Conservation (phyloP, 2,888 invertebrate genomes). For the Stenoptilia bipunctidactyla region DNA sequence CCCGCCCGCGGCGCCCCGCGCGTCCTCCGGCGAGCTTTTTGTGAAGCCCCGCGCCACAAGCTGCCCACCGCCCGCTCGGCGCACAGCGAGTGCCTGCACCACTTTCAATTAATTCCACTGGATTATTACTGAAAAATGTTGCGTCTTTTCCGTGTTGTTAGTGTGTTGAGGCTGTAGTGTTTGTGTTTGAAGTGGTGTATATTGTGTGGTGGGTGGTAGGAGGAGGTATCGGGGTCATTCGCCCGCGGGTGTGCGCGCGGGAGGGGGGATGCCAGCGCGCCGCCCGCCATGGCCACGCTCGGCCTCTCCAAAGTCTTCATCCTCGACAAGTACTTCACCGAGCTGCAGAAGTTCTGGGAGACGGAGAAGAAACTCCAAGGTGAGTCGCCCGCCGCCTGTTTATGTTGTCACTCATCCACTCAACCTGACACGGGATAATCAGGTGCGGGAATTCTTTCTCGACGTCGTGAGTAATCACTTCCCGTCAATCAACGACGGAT, state of each 20-base stretch:
- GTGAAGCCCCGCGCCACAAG: constrained; percentile 21
- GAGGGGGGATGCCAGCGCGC: constrained; percentile 43
- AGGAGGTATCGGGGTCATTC: constrained; percentile 7
- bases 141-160: neutral
- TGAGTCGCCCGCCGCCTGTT: constrained; percentile 65
- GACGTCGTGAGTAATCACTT: constrained; percentile 4
- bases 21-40: constrained; percentile 10
- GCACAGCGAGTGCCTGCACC: constrained; percentile 8
- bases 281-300: constrained; percentile 88
- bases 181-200: too few species aligned
- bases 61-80: constrained; percentile 14
- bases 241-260: constrained; percentile 13
- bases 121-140: too few species aligned
- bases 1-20: constrained; percentile 8
- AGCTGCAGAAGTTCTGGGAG: constrained; percentile 96
- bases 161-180: neutral
- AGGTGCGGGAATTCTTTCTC: constrained; percentile 11
- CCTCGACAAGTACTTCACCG: constrained; percentile 97
- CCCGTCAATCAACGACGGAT: neutral
- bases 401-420: constrained; percentile 11
- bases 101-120: too few species aligned
- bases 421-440: constrained; percentile 9
- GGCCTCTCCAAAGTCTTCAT: constrained; percentile 97
- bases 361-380: constrained; percentile 96
- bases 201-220: neutral